phyloP scores from a whole-genome alignment of 2,113 vertebrate genomes.

The Passer domesticus region DNA sequence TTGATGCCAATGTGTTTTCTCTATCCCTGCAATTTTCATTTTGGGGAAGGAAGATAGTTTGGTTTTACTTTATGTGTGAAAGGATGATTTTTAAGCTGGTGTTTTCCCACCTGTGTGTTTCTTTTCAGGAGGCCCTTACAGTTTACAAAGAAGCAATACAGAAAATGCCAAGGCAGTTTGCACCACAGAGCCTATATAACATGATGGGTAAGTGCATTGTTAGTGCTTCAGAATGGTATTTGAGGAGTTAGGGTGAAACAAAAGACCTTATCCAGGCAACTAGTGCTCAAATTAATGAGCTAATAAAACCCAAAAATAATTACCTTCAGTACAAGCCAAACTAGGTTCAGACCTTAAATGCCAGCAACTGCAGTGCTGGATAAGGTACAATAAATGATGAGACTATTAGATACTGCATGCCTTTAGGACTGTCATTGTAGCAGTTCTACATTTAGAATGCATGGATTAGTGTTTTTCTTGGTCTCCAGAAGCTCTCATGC shows the following conservation, averaged over 20 bases:
- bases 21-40: not conserved
- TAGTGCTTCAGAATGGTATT: not conserved
- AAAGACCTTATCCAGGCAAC: not conserved
- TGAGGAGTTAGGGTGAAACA: not conserved
- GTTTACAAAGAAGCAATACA: conserved; percentile 96
- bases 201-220: conserved; percentile 93
- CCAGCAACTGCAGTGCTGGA: not conserved
- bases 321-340: not conserved
- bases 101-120: not conserved
- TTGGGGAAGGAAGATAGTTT: not conserved
- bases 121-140: conserved; percentile 87
- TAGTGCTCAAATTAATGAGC: not conserved
- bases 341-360: not conserved
- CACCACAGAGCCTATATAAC: conserved; percentile 98
- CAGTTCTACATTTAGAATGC: not conserved
- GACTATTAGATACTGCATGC: not conserved
- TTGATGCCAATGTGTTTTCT: not conserved
- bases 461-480: not conserved
- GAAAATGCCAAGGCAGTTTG: conserved; percentile 98
- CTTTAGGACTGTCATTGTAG: not conserved
- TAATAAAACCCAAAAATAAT: not conserved
- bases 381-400: not conserved
- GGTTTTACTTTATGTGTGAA: not conserved
- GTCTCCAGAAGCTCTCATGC: not conserved
- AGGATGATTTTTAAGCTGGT: not conserved